Evolutionary conservation across 2,797 vertebrate genomes (phyloP).

Genomic region (Galaxias olidus): DNA sequence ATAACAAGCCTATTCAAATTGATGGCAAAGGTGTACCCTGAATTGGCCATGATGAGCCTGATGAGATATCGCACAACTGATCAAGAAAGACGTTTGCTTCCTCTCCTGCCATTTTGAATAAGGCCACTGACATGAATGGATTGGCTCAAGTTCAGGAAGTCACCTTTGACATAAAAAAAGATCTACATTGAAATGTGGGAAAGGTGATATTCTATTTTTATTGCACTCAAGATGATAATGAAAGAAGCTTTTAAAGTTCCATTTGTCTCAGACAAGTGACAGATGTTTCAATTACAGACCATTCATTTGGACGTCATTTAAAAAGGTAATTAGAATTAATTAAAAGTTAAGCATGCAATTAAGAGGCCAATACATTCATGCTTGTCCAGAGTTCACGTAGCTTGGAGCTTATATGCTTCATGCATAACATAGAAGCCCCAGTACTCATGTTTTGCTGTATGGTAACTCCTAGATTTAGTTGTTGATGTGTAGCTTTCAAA

Average conservation of each 20-base stretch:
- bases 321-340: neutral
- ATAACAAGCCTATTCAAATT: too few species aligned
- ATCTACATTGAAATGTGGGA: conserved; percentile 1
- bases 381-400: neutral
- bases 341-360: neutral
- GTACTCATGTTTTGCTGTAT: too few species aligned
- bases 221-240: neutral
- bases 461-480: too few species aligned
- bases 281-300: conserved; percentile 8
- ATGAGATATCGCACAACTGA: neutral
- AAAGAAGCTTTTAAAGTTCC: neutral
- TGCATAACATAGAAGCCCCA: too few species aligned
- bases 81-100: neutral
- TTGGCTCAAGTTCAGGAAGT: neutral
- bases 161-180: neutral
- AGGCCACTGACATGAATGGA: neutral
- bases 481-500: too few species aligned
- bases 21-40: neutral
- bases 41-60: neutral
- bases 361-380: neutral
- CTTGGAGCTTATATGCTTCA: neutral
- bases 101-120: neutral
- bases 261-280: neutral
- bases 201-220: conserved; percentile 6
- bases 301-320: neutral